These are phyloP conservation scores for Panagrolaimus sp. DNA, from an alignment of 1,140 invertebrate genomes.

Conservation along the genomic window DNA sequence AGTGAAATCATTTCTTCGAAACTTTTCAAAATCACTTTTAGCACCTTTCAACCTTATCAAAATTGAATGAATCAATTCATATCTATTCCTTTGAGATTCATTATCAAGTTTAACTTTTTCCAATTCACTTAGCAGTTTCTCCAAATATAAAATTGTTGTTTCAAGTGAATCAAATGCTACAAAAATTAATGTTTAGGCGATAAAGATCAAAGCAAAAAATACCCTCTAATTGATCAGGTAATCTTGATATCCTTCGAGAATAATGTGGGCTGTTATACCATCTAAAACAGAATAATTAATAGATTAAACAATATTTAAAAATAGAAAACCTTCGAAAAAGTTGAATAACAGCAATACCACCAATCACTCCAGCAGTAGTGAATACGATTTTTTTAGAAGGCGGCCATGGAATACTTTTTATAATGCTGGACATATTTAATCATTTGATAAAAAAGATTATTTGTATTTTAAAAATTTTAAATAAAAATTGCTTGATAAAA, in stretches of 20 bases:
- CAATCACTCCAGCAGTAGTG: background rate
- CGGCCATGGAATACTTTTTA: background rate
- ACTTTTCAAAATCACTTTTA: slow-evolving; percentile 37
- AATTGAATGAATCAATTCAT: slow-evolving; percentile 42
- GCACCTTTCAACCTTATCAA: slow-evolving; percentile 34
- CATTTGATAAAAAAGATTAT: too few species aligned
- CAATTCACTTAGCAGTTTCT: slow-evolving; percentile 29
- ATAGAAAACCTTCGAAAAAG: background rate
- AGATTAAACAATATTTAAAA: background rate
- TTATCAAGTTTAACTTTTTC: slow-evolving; percentile 37
- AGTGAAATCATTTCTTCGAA: slow-evolving; percentile 21
- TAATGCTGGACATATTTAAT: background rate
- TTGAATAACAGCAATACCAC: background rate
- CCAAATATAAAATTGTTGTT: slow-evolving; percentile 17
- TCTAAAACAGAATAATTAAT: background rate
- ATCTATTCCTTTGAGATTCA: slow-evolving; percentile 30
- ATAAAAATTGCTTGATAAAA: too few species aligned
- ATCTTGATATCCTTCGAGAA: slow-evolving; percentile 1
- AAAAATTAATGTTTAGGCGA: background rate
- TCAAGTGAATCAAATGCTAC: background rate
- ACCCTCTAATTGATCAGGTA: background rate
- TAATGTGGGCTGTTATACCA: background rate
- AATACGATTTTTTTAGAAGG: background rate
- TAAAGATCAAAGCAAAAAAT: background rate
- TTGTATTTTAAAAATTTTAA: too few species aligned